Evolutionary conservation across 2,797 vertebrate species (phyloP).

Genomic region (Sebastes steindachneri): DNA sequence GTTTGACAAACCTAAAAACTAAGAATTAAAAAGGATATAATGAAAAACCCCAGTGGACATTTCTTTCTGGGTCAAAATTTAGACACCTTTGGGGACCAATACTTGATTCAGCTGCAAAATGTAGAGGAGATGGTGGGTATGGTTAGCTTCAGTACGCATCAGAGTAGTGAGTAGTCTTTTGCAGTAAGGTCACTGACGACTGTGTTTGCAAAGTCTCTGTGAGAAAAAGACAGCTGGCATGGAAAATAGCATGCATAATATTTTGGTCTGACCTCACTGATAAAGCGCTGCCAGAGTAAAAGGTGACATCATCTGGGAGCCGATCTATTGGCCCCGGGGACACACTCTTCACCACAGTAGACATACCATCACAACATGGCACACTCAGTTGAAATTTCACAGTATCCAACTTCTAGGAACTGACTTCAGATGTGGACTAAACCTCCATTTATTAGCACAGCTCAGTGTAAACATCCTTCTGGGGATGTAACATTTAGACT

Average conservation of each 20-base stretch:
- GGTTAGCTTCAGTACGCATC: not conserved
- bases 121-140: not conserved
- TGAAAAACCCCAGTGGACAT: not conserved
- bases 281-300: slow-evolving; percentile 43
- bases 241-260: slow-evolving; percentile 42
- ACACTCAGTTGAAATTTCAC: slow-evolving; percentile 11
- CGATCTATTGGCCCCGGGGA: not conserved
- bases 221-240: slow-evolving; percentile 56
- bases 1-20: not conserved
- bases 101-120: not conserved
- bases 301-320: slow-evolving; percentile 50
- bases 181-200: not conserved
- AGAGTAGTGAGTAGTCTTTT: not conserved
- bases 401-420: slow-evolving; percentile 24
- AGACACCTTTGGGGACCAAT: not conserved
- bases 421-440: slow-evolving; percentile 16
- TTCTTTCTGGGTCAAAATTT: not conserved
- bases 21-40: not conserved
- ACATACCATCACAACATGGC: slow-evolving; percentile 28
- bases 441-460: slow-evolving; percentile 5
- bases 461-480: slow-evolving; percentile 9
- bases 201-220: slow-evolving; percentile 22
- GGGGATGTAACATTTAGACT: slow-evolving; percentile 10
- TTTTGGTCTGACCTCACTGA: slow-evolving; percentile 52
- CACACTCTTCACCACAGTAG: not conserved